Percentiles rank a stretch among this genome's conserved stretches.
Conservation (phyloP, 2,888 invertebrate species). For the Nomada flava region DNA sequence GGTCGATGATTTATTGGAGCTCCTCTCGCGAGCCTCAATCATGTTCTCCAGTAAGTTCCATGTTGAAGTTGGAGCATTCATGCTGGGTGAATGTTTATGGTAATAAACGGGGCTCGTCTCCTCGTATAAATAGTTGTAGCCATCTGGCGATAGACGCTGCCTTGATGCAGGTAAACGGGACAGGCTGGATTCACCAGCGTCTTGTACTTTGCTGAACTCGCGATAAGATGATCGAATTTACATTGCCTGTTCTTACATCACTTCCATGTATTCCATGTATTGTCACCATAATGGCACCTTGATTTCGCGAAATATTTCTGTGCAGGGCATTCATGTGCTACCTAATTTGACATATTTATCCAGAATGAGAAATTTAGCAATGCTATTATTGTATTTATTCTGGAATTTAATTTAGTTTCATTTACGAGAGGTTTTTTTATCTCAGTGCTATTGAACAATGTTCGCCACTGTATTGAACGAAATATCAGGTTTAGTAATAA, state of each 20-base stretch:
- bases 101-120: slow-evolving; percentile 34
- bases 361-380: too few relatives aligned
- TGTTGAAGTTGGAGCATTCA: slow-evolving; percentile 8
- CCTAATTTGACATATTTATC: too few relatives aligned
- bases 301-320: too few relatives aligned
- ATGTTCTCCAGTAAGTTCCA: slow-evolving; percentile 3
- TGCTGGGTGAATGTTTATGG: slow-evolving; percentile 36
- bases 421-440: too few relatives aligned
- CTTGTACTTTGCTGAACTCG: not conserved
- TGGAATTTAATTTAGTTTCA: too few relatives aligned
- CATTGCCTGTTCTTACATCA: not conserved
- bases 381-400: too few relatives aligned
- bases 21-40: not conserved
- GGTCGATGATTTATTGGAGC: slow-evolving; percentile 10
- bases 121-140: slow-evolving; percentile 26
- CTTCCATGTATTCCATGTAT: slow-evolving; percentile 10
- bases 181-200: not conserved
- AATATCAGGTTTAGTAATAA: too few relatives aligned
- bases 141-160: slow-evolving; percentile 18
- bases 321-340: not conserved
- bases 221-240: slow-evolving; percentile 37
- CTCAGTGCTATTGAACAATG: too few relatives aligned
- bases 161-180: slow-evolving; percentile 13
- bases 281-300: not conserved
- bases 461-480: too few relatives aligned